phyloP scores from a whole-genome alignment of 2,113 vertebrate species.

The Archilochus colubris region DNA sequence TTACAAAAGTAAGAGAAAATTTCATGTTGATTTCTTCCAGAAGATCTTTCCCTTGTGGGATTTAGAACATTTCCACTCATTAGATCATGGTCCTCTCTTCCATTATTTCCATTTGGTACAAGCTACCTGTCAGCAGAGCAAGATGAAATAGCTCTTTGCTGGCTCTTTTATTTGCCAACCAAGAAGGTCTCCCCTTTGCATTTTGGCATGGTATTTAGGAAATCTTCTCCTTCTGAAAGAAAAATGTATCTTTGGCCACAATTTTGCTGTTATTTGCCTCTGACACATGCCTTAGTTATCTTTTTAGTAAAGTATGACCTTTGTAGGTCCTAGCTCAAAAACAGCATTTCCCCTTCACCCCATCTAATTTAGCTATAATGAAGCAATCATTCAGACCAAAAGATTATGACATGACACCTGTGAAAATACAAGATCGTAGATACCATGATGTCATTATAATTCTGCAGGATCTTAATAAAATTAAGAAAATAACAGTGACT shows the following conservation, averaged over 20 bases:
- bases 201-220: not conserved
- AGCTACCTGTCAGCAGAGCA: not conserved
- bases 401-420: not conserved
- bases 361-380: not conserved
- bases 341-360: not conserved
- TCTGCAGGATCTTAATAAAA: not conserved
- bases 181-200: not conserved
- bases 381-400: not conserved
- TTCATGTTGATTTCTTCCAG: not conserved
- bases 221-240: not conserved
- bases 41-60: not conserved
- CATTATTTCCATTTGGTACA: not conserved
- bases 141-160: not conserved
- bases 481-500: not conserved
- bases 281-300: not conserved
- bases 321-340: not conserved
- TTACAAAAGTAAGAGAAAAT: not conserved
- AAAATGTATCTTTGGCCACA: not conserved
- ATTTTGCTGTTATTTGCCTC: not conserved
- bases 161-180: not conserved
- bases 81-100: not conserved
- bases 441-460: not conserved
- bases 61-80: not conserved
- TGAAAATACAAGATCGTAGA: slow-evolving; percentile 39
- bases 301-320: not conserved